Evolutionary conservation across 2,888 invertebrate genomes (phyloP).

Genomic region (Drosophila birchii): DNA sequence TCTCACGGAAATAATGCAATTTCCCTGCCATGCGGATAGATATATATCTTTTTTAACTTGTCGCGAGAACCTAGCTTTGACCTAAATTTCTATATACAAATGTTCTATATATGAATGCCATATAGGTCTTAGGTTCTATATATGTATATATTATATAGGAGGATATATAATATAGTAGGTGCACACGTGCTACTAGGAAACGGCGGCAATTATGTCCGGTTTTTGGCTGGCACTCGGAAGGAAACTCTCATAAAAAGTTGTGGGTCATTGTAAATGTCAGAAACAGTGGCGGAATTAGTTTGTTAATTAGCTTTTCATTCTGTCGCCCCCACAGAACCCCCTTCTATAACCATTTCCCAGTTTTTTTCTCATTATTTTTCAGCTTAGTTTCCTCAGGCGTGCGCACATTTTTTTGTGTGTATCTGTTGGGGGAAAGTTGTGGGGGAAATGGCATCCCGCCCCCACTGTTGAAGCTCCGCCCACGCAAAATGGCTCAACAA

Average conservation of each 20-base stretch:
- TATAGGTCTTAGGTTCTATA: constrained; percentile 8
- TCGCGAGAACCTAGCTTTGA: constrained; percentile 45
- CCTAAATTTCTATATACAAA: constrained; percentile 58
- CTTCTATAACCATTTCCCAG: background rate
- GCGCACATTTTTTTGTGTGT: constrained; percentile 61
- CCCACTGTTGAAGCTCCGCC: constrained; percentile 68
- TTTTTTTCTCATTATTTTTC: background rate
- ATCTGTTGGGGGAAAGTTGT: constrained; percentile 56
- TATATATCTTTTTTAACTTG: constrained; percentile 23
- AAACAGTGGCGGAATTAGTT: constrained; percentile 76
- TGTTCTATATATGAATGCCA: constrained; percentile 2
- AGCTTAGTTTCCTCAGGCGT: constrained; percentile 34
- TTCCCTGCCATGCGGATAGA: constrained; percentile 32
- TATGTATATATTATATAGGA: background rate
- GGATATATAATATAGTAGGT: background rate
- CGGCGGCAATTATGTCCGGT: constrained; percentile 26
- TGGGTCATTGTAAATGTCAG: constrained; percentile 70
- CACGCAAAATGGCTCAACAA: constrained; percentile 48
- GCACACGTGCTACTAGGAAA: constrained; percentile 1
- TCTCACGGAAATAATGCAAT: constrained; percentile 66
- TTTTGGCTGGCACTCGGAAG: constrained; percentile 17
- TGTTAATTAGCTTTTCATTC: constrained; percentile 78
- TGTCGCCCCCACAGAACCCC: constrained; percentile 26
- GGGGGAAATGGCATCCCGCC: constrained; percentile 32
- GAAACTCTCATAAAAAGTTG: constrained; percentile 53